Evolutionary conservation across 2,113 vertebrate species (phyloP), one percentile per base, ranked within the genome.

Genomic region (Tenebrosternarchus preto): DNA sequence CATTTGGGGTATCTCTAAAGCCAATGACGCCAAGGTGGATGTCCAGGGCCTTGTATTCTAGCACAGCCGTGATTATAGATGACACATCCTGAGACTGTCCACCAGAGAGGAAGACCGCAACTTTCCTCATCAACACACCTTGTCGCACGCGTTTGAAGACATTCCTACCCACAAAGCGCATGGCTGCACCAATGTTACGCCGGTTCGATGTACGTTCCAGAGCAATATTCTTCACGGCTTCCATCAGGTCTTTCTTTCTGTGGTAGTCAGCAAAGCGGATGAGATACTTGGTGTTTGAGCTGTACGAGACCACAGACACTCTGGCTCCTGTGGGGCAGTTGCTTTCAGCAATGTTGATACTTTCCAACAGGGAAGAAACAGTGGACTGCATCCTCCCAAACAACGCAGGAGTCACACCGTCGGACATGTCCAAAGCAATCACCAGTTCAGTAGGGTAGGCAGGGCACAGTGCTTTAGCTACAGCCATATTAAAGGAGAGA

Each of bases 371-470:
- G 19, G 88, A 85, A 0, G 89, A 76, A 29, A 95, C 85, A 36
- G 90, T 89, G 3, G 68, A 78, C 27, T 90, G 95, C 93, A 97
- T 96, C 73, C 88, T 90, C 86, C 94, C 91, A 46, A 98, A 97
- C n/a, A 86, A 85, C 12, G n/a, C 22, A 16, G 80, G 71, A 0
- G 86, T 87, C 83, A 96, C 91, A 0, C 92, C 92, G 0, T 80
- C 86, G 1, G 95, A 97, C 93, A 95, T 93, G 85, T 97, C 96
- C 36, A 98, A 86, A 46, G 91, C 94, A 20, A 99, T 94, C 25
- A 94, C 94, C 88, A 96, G 89, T 87, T 98, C 95, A 0, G 94
- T 95, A 43, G 93, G 96, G 86, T 93, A 95, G 12, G 70, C 88
- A 0, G 95, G 95, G 64, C 96, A 96, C 0, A 50, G 78, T 0